Base-by-base conservation (phyloP, 2,797 vertebrate species). In the Cossypha niveicapilla region DNA sequence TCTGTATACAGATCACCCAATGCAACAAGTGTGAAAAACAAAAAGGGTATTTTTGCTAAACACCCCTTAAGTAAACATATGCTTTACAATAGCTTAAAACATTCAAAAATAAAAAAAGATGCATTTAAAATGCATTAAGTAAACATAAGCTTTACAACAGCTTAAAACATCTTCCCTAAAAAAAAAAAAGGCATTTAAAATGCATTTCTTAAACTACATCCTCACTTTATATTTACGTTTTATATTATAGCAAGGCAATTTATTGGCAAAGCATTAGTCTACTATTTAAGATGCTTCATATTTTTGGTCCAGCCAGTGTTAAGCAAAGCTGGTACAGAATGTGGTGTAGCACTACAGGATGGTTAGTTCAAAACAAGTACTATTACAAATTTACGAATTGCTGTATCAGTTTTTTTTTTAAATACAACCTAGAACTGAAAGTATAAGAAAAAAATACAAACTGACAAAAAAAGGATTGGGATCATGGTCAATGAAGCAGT, bases 401-500 rank as follows among this genome's bases (percentile, higher is more conserved):
- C 10, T 78, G 8, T 11, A 35, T 32, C 10, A 11, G 11, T 30
- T 11, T 50, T 11, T 10, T 50, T 41, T 53, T 28, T 15, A 8
- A 27, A 57, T 30, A 10, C 2, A 15, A 76, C 8, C 0, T 17
- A 72, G n/a, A 72, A 83, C 5, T 51, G 25, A 25, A 57, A 73
- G 4, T 34, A 68, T 19, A 4, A 62, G 34, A 34, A 68, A 74
- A 74, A 89, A 54, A 18, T 18, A 44, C 1, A 19, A 58, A 42
- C 6, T 19, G 4, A 44, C n/a, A 8, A 50, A 67, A 85, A 60
- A 58, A 57, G 4, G 8, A 83, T 63, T 16, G 39, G 21, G 17
- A 91, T 63, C 30, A 51, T 3, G 7, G 34, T 14, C 34, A 76
- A 51, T 0, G 0, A 70, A 47, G 27, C 1, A 72, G 17, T 9